Conservation (phyloP, 1,140 invertebrate species). For the Drosophila ambigua region DNA sequence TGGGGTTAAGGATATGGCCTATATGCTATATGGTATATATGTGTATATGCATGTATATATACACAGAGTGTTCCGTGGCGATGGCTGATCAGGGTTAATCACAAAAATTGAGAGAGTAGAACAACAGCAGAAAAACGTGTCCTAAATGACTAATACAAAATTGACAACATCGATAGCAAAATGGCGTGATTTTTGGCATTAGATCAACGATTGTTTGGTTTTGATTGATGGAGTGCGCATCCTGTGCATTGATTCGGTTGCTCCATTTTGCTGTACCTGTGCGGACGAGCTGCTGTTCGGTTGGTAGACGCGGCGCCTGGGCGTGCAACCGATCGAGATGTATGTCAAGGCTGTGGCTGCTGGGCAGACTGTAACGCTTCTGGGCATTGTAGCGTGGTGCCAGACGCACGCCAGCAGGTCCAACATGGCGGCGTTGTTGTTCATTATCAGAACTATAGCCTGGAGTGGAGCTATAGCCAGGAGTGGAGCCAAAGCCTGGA, state of each 20-base stretch:
- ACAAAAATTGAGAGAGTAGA: constrained; percentile 6
- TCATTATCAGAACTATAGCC: constrained; percentile 77
- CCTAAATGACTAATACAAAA: constrained; percentile 50
- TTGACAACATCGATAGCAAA: constrained; percentile 70
- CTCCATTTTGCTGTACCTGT: constrained; percentile 60
- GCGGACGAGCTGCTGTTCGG: constrained; percentile 57
- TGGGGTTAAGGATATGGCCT: constrained; percentile 9
- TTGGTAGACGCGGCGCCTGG: constrained; percentile 71
- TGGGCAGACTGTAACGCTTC: constrained; percentile 84
- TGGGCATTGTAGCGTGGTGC: constrained; percentile 67
- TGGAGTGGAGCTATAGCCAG: not conserved
- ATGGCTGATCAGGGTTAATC: constrained; percentile 14
- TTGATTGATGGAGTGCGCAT: constrained; percentile 1
- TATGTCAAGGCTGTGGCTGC: constrained; percentile 76
- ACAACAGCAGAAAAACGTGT: constrained; percentile 26
- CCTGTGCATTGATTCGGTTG: constrained; percentile 17
- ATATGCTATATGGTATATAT: not conserved
- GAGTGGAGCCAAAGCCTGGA: too few species aligned
- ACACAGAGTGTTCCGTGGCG: not conserved
- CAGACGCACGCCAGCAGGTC: constrained; percentile 84
- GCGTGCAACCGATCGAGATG: constrained; percentile 77
- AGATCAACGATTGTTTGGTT: constrained; percentile 12
- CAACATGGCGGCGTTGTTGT: constrained; percentile 75
- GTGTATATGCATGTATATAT: not conserved
- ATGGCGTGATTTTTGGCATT: constrained; percentile 29